Conservation (phyloP, 2,113 vertebrate genomes). For the Geococcyx californianus region DNA sequence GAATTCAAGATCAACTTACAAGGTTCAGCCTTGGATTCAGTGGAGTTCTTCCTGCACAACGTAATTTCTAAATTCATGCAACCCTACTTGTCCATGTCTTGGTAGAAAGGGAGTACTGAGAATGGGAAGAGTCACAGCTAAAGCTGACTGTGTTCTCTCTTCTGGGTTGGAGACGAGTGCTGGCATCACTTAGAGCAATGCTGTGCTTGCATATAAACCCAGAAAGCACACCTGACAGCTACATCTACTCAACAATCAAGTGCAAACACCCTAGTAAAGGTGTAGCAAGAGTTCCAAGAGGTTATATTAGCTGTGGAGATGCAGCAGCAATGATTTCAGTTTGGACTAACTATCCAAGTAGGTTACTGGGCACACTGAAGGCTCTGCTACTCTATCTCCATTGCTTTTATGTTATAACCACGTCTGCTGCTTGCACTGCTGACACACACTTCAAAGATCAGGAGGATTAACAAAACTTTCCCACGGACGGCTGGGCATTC, state of each 20-base stretch:
- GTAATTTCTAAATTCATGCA: not conserved
- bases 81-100: not conserved
- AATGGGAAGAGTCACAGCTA: not conserved
- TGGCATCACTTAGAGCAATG: not conserved
- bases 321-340: not conserved
- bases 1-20: not conserved
- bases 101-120: not conserved
- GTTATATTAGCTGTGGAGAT: not conserved
- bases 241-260: not conserved
- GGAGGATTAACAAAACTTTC: not conserved
- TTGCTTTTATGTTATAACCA: not conserved
- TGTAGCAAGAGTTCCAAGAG: not conserved
- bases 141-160: not conserved
- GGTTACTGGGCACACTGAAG: not conserved
- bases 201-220: not conserved
- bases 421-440: not conserved
- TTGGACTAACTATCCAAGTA: not conserved
- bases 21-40: not conserved
- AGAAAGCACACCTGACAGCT: not conserved
- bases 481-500: not conserved
- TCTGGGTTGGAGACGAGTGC: not conserved
- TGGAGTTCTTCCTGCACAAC: not conserved
- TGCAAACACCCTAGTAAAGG: not conserved
- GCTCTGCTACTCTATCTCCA: not conserved
- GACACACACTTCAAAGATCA: not conserved